Conservation (phyloP, 2,797 vertebrate genomes). For the Glyptemys insculpta region DNA sequence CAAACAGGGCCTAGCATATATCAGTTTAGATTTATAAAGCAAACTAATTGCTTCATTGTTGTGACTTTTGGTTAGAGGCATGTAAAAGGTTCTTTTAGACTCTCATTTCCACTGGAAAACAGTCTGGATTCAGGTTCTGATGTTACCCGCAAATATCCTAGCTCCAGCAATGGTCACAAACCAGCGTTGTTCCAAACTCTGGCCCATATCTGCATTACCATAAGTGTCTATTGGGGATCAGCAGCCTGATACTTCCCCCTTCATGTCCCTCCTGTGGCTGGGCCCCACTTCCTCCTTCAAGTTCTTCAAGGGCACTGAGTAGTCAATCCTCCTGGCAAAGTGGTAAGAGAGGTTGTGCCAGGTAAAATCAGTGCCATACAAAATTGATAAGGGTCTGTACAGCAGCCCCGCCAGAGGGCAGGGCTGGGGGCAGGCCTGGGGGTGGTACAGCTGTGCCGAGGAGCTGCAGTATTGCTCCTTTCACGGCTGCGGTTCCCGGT, state of each 20-base stretch:
- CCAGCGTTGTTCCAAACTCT: not conserved
- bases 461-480: too few relatives aligned
- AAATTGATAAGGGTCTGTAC: too few relatives aligned
- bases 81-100: not conserved
- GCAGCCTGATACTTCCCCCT: not conserved
- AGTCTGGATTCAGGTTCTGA: not conserved
- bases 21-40: not conserved
- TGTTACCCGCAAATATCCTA: not conserved
- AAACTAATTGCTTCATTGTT: not conserved
- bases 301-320: not conserved
- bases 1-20: not conserved
- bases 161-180: not conserved
- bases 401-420: too few relatives aligned
- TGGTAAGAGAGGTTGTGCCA: not conserved
- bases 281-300: not conserved
- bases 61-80: not conserved
- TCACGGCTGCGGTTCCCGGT: accelerated
- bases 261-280: not conserved
- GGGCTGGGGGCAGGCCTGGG: too few relatives aligned
- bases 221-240: not conserved
- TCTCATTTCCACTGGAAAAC: not conserved
- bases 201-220: not conserved
- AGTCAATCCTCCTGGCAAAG: not conserved
- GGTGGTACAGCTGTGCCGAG: too few relatives aligned
- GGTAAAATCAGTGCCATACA: too few relatives aligned